phyloP scores from a whole-genome alignment of 1,140 invertebrate species.

The Drosophila sp. region DNA sequence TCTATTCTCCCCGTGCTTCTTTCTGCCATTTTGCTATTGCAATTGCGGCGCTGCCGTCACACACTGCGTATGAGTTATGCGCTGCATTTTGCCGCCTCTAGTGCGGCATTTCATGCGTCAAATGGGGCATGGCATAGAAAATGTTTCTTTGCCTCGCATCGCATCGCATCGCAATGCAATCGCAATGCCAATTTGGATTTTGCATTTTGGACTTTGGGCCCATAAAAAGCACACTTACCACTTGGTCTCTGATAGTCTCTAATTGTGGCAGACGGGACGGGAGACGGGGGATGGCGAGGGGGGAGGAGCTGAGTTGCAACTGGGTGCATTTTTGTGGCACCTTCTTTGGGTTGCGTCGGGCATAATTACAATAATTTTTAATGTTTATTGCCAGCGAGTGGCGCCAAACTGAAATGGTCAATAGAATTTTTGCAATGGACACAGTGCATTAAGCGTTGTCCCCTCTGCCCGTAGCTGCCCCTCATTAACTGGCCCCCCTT shows the following conservation, averaged over 20 bases:
- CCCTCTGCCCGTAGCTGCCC: background rate
- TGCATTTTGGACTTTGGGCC: conserved; percentile 71
- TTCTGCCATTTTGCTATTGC: conserved; percentile 30
- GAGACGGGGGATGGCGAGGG: background rate
- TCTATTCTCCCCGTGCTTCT: background rate
- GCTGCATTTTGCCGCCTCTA: conserved; percentile 3
- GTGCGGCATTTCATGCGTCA: conserved; percentile 60
- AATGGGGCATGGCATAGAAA: conserved; percentile 76
- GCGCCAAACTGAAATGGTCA: conserved; percentile 63
- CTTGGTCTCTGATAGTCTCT: background rate
- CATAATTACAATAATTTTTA: conserved; percentile 54
- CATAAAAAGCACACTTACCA: conserved; percentile 47
- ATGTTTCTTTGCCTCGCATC: conserved; percentile 53
- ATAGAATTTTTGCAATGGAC: conserved; percentile 36
- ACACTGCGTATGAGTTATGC: conserved; percentile 79
- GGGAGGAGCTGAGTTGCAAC: conserved; percentile 12
- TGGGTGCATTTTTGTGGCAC: conserved; percentile 59
- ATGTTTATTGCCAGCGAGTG: conserved; percentile 53
- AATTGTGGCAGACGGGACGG: background rate
- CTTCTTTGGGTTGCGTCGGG: conserved; percentile 37
- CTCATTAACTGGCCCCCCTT: background rate
- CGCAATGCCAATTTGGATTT: conserved; percentile 16
- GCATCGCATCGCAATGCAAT: conserved; percentile 42
- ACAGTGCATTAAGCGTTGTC: conserved; percentile 10
- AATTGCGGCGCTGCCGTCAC: conserved; percentile 52